Base-by-base conservation (phyloP, 2,797 vertebrate genomes). In the Spinibarbus caldwelli region DNA sequence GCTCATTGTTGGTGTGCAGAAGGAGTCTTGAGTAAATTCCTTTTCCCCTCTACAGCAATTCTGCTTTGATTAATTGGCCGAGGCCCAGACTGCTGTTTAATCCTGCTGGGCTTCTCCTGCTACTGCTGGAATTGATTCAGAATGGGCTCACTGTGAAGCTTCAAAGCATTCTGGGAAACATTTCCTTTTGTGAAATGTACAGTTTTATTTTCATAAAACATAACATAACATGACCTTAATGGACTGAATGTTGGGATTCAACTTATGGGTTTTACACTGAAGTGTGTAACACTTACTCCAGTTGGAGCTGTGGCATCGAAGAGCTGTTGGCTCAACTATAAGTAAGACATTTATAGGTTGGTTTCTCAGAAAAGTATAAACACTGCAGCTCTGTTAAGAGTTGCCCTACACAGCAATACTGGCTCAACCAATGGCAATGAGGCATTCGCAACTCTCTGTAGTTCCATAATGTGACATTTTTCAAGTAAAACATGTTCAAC, bases 51-150 rank as follows among this genome's bases (percentile, higher is more conserved):
- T 75, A 80, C 72, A 31, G 29, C 36, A 52, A 26, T 84, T 78
- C 76, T 75, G 59, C 77, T 86, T 87, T 82, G 86, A 87, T 90
- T 87, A 85, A 90, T 87, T 90, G 88, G 82, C 82, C 17, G 15
- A 73, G 83, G 49, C 84, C 75, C 80, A 77, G 70, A 80, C 81
- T 78, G 47, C 79, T 68, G 66, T 81, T 82, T 87, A 83, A 86
- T 90, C 82, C 80, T 78, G 79, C 79, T 34, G 79, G 78, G 66
- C 64, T 72, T 83, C 49, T 68, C 64, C 34, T 47, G 57, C 59
- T 82, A 80, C 54, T 80, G 26, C 66, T 81, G 68, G 80, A 78
- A 86, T 83, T 84, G 85, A 87, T 86, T 88, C 78, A 36, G 75
- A 78, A 79, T 77, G 66, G 52, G 70, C 84, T 47, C 52, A 70